Conservation (phyloP, 2,888 invertebrate species). For the Drosophila peninsularis region DNA sequence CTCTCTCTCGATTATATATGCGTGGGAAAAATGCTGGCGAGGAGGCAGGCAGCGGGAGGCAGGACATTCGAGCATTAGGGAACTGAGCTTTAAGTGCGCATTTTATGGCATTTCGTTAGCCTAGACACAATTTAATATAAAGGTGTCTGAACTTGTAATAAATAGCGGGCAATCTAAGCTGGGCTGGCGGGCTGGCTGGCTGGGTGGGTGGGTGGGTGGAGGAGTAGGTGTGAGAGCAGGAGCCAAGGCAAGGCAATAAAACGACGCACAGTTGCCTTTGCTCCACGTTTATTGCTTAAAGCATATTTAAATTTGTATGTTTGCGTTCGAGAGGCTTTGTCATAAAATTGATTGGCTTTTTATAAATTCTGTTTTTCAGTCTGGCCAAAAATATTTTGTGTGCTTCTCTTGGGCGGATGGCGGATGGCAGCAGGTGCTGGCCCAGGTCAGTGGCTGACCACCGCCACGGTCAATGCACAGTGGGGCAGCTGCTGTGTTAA, state of each 20-base stretch:
- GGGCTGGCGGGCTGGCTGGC: not conserved
- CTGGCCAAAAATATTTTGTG: constrained; percentile 1
- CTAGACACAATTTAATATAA: constrained; percentile 74
- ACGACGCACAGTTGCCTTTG: constrained; percentile 7
- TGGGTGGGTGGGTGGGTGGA: not conserved
- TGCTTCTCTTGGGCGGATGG: not conserved
- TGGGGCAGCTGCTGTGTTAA: constrained; percentile 31
- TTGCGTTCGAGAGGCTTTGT: constrained; percentile 42
- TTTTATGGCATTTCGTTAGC: constrained; percentile 70
- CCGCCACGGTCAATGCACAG: constrained; percentile 35
- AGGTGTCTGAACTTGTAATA: constrained; percentile 75
- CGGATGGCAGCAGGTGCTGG: constrained; percentile 34
- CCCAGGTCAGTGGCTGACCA: constrained; percentile 52
- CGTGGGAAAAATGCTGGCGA: constrained; percentile 67
- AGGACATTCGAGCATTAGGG: constrained; percentile 23
- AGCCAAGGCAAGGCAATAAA: constrained; percentile 26
- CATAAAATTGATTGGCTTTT: constrained; percentile 78
- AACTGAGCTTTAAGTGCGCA: constrained; percentile 63
- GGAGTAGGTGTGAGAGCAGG: not conserved
- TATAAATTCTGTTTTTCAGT: constrained; percentile 18
- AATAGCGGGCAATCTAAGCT: constrained; percentile 50
- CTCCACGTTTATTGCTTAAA: constrained; percentile 8
- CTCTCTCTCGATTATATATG: constrained; percentile 30
- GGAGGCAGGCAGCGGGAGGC: not conserved
- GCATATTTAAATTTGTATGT: constrained; percentile 30